These are phyloP conservation scores for Puffinus mauretanicus DNA, from an alignment of 2,113 vertebrate genomes.

Conservation along the genomic window DNA sequence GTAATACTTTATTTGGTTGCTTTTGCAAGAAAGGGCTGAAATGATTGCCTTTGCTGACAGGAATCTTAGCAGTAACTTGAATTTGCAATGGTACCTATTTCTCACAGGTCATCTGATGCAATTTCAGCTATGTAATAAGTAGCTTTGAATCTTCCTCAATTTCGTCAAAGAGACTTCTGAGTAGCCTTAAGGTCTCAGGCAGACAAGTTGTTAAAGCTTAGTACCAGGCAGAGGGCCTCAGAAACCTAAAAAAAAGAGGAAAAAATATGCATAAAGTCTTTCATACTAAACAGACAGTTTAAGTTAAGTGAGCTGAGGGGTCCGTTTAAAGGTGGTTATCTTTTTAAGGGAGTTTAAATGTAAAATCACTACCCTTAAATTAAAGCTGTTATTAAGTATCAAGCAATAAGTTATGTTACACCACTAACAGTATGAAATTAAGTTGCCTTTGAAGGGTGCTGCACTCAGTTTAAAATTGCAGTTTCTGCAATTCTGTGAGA, in stretches of 20 bases:
- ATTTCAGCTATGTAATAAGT: not conserved
- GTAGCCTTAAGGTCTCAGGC: not conserved
- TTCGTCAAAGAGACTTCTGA: not conserved
- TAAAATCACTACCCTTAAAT: not conserved
- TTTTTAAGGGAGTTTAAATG: not conserved
- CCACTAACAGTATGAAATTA: not conserved
- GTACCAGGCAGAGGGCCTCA: not conserved
- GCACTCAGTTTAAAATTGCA: not conserved
- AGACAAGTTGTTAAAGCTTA: not conserved
- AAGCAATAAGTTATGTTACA: not conserved
- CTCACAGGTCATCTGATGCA: not conserved
- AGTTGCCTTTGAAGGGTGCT: not conserved
- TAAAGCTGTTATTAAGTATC: not conserved
- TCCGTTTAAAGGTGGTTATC: not conserved
- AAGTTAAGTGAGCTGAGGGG: not conserved
- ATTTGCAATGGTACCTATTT: slow-evolving; percentile 17
- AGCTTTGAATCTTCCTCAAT: not conserved
- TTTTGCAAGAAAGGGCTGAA: slow-evolving; percentile 6
- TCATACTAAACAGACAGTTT: not conserved
- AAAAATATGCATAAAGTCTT: not conserved
- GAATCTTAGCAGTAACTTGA: not conserved
- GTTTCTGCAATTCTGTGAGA: not conserved
- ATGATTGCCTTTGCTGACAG: slow-evolving; percentile 33
- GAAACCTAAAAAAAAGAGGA: not conserved
- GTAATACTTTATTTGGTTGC: slow-evolving; percentile 16